phyloP scores from a whole-genome alignment of 2,113 vertebrate genomes.

The Protobothrops mucrosquamatus region DNA sequence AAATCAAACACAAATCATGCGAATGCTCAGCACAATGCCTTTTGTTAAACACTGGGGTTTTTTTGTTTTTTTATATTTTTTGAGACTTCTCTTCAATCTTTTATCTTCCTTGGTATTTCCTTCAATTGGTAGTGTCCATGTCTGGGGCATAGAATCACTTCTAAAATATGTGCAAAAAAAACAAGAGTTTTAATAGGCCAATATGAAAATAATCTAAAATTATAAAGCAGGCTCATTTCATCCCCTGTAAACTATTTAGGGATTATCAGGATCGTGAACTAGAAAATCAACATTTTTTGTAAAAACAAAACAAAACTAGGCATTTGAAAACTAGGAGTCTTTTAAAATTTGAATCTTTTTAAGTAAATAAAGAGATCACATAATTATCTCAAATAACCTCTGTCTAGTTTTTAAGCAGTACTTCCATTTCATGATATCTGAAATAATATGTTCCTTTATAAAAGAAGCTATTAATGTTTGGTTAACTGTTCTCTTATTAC shows the following conservation, averaged over 20 bases:
- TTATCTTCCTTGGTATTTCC: conserved; percentile 61
- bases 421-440: neutral
- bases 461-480: neutral
- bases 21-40: conserved; percentile 67
- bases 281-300: neutral
- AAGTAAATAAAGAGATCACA: neutral
- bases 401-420: neutral
- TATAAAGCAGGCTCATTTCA: neutral
- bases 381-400: neutral
- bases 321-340: neutral
- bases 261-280: neutral
- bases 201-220: conserved; percentile 43
- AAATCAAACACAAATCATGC: conserved; percentile 64
- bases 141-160: conserved; percentile 52
- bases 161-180: conserved; percentile 16
- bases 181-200: neutral
- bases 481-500: neutral
- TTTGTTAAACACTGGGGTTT: conserved; percentile 55
- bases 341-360: neutral
- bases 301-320: neutral
- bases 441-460: neutral
- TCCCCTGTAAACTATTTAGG: conserved; percentile 33
- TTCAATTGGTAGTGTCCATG: conserved; percentile 62
- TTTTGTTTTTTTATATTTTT: conserved; percentile 15
- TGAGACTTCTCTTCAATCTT: conserved; percentile 59